Percentiles rank a stretch among this genome's conserved stretches.
Evolutionary conservation across 2,797 vertebrate species (phyloP).

Genomic region (Propithecus perrieri): DNA sequence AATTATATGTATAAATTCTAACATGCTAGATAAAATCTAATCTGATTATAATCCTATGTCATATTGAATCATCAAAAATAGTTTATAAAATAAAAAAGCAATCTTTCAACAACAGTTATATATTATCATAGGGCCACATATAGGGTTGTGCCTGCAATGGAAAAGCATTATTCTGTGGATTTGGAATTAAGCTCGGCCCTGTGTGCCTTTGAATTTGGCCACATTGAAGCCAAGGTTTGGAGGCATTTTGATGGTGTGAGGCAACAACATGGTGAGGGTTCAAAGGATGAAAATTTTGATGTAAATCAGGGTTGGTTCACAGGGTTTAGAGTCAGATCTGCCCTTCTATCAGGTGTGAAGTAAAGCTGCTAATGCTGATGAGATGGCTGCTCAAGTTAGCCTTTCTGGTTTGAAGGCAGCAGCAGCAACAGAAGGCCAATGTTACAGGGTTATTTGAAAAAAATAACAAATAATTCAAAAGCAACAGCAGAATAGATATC

Average conservation of each 20-base stretch:
- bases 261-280: background rate
- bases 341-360: background rate
- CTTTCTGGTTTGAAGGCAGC: constrained; percentile 32
- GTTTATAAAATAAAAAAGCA: constrained; percentile 32
- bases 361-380: constrained; percentile 10
- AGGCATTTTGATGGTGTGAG: constrained; percentile 46
- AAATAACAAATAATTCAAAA: constrained; percentile 10
- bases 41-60: background rate
- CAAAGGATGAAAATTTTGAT: constrained; percentile 50
- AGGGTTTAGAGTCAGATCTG: background rate
- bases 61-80: background rate
- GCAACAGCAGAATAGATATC: background rate
- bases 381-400: background rate
- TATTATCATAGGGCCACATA: background rate
- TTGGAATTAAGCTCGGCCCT: constrained; percentile 14
- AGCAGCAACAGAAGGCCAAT: constrained; percentile 1
- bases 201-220: constrained; percentile 39
- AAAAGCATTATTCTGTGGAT: constrained; percentile 48
- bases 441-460: background rate
- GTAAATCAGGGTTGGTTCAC: constrained; percentile 35
- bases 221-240: constrained; percentile 30
- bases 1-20: background rate
- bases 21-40: constrained; percentile 33
- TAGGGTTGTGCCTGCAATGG: background rate
- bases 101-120: background rate